Evolutionary conservation across 2,797 vertebrate species (phyloP), one percentile per base, ranked within the genome.

Genomic region (Scolopax rusticola): DNA sequence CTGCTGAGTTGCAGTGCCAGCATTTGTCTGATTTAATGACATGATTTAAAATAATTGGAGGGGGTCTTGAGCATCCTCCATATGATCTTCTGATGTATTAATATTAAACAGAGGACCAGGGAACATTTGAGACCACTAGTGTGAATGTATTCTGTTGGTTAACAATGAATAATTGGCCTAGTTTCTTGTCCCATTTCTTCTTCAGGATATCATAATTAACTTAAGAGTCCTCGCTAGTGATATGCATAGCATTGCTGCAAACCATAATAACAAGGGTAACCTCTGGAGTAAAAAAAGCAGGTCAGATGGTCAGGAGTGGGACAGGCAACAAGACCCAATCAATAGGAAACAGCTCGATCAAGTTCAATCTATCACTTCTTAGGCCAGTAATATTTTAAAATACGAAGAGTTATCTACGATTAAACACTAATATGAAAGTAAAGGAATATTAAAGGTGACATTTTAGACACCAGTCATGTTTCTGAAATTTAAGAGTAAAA

Each of bases 21-120:
- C 89, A 87, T 95, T 96, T 96, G 95, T 93, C 93, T 97, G 87
- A 77, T 96, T 96, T 96, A 95, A 96, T 91, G 84, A 94, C 87
- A 91, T 83, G 89, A 95, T 95, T 95, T 95, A 85, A 91, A 96
- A 93, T 96, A 96, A 94, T 93, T 97, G 75, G 80, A 92, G 92
- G 94, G 86, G 86, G 88, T 94, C 93, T 94, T 88, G 70, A 92
- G 82, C 82, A 91, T 95, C 91, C 41, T 95, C 65, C 51, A 38
- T 95, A 57, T 88, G 91, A 96, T 93, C 95, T 93, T 96, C 91
- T 96, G 91, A 95, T 82, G 77, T 69, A 93, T 95, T 96, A 95
- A 96, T 96, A 96, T 94, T 96, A 94, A 95, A 90, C 84, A 93
- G 93, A 95, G 95, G n/a, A 43, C 0, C 41, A 64, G 73, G 36